Percentiles rank a stretch among this genome's conserved stretches.
Evolutionary conservation across 1,140 invertebrate genomes (phyloP).

Genomic region (Rhyzopertha dominica): DNA sequence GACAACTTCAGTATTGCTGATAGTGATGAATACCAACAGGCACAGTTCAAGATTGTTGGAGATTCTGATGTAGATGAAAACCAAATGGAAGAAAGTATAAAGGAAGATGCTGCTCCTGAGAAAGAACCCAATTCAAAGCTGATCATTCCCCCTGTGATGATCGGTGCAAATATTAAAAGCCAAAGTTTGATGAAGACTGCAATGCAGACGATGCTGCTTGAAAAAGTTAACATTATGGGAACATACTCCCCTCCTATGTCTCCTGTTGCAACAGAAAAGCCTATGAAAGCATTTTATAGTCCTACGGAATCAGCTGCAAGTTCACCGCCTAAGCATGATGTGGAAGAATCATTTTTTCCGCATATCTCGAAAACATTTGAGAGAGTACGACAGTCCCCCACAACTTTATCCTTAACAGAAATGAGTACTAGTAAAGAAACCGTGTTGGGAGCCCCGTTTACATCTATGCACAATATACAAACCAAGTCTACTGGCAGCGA

Average conservation of each 20-base stretch:
- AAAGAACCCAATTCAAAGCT: too few species aligned
- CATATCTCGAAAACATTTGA: slow-evolving; percentile 15
- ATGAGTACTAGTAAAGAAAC: too few species aligned
- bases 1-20: too few species aligned
- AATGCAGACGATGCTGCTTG: slow-evolving; percentile 43
- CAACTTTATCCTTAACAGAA: slow-evolving; percentile 5
- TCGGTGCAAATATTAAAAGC: slow-evolving; percentile 22
- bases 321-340: slow-evolving; percentile 7
- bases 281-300: too few species aligned
- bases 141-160: slow-evolving; percentile 25
- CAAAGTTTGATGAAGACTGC: slow-evolving; percentile 41
- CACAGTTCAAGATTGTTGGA: too few species aligned
- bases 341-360: slow-evolving; percentile 13
- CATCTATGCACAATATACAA: slow-evolving; percentile 15
- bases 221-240: slow-evolving; percentile 40
- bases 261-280: too few species aligned
- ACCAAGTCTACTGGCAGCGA: neutral
- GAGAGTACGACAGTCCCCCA: slow-evolving; percentile 16
- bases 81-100: too few species aligned
- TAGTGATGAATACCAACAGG: too few species aligned
- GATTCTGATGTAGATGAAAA: neutral
- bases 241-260: slow-evolving; percentile 38
- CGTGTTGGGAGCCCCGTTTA: slow-evolving; percentile 30
- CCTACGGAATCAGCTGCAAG: too few species aligned
- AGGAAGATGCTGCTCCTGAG: too few species aligned